Percentiles rank a stretch among this genome's conserved stretches.
phyloP scores from a whole-genome alignment of 2,113 vertebrate species.

The Micronisus gabar region DNA sequence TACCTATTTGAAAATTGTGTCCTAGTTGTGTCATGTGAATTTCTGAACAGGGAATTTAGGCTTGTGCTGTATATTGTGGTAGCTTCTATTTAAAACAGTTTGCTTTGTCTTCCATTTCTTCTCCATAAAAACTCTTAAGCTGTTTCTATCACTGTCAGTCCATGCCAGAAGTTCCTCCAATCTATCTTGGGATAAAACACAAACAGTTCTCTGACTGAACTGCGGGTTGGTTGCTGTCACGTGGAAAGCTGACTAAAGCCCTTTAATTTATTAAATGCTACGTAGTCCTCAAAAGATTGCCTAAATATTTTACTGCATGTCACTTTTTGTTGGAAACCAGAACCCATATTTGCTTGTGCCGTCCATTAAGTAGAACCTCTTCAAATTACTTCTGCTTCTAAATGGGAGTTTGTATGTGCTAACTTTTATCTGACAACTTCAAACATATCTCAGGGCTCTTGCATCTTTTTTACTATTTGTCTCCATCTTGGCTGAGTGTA shows the following conservation, averaged over 20 bases:
- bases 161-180: neutral
- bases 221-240: neutral
- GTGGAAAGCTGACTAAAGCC: conserved; percentile 20
- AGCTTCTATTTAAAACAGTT: conserved; percentile 1
- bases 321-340: conserved; percentile 60
- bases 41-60: neutral
- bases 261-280: conserved; percentile 50
- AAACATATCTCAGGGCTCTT: neutral
- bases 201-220: conserved; percentile 16
- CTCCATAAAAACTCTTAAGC: neutral
- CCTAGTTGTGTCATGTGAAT: neutral
- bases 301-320: conserved; percentile 56
- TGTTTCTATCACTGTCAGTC: conserved; percentile 8
- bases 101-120: conserved; percentile 15
- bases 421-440: conserved; percentile 14
- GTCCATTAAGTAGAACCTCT: conserved; percentile 15
- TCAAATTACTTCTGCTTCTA: conserved; percentile 12
- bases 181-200: conserved; percentile 27
- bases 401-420: neutral
- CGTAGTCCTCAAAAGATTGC: neutral
- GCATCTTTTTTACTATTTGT: neutral
- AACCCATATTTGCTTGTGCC: neutral
- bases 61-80: neutral
- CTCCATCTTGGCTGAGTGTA: neutral
- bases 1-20: neutral